Evolutionary conservation across 1,140 invertebrate species (phyloP).

Genomic region (Leptoteleia sp.): DNA sequence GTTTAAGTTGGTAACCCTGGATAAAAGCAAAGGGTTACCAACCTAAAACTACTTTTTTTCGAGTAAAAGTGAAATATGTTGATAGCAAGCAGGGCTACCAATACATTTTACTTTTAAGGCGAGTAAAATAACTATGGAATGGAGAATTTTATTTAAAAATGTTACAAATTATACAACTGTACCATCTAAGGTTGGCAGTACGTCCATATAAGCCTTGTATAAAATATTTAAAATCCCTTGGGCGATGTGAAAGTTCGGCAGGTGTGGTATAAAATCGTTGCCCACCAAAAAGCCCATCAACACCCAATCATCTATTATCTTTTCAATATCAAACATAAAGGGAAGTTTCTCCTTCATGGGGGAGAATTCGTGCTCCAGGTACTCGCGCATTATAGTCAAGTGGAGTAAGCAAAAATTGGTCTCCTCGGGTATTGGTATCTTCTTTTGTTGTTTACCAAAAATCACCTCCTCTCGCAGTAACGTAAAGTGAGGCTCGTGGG

Average conservation of each 20-base stretch:
- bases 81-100: no score
- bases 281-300: slow-evolving; percentile 97
- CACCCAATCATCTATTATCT: slow-evolving; percentile 89
- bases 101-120: no score
- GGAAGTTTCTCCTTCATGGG: slow-evolving; percentile 85
- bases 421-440: slow-evolving; percentile 88
- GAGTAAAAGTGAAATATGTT: no score
- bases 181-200: slow-evolving; percentile 93
- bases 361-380: slow-evolving; percentile 95
- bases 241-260: slow-evolving; percentile 96
- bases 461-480: slow-evolving; percentile 95
- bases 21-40: no score
- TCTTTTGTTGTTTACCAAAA: slow-evolving; percentile 85
- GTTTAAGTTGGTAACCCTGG: no score
- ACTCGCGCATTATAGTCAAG: slow-evolving; percentile 94
- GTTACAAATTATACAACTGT: no score
- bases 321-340: slow-evolving; percentile 89
- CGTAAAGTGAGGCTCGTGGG: slow-evolving; percentile 97
- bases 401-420: slow-evolving; percentile 96
- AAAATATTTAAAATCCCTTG: slow-evolving; percentile 93
- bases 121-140: no score
- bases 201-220: slow-evolving; percentile 93
- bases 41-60: no score
- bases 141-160: no score
- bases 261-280: slow-evolving; percentile 98